phyloP scores from a whole-genome alignment of 2,888 invertebrate species.

The Pandemis heparana region DNA sequence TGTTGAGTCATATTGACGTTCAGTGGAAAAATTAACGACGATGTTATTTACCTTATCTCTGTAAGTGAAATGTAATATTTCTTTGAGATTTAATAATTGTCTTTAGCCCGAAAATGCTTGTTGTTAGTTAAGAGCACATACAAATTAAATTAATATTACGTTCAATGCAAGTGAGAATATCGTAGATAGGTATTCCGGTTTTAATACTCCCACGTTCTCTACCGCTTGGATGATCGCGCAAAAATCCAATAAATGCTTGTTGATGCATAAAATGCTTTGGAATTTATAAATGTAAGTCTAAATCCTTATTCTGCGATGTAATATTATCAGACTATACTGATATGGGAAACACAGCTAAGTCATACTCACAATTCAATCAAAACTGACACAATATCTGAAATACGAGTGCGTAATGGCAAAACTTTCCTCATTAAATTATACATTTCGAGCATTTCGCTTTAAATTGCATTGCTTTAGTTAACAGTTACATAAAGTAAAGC shows the following conservation, averaged over 20 bases:
- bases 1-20: too few species aligned
- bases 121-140: neutral
- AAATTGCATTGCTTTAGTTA: neutral
- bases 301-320: constrained; percentile 18
- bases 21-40: too few species aligned
- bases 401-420: too few species aligned
- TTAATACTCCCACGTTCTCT: constrained; percentile 29
- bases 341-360: neutral
- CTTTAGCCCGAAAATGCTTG: neutral
- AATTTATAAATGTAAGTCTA: constrained; percentile 21
- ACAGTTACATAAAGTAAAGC: neutral
- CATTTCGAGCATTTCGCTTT: neutral
- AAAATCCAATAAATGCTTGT: constrained; percentile 42
- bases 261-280: constrained; percentile 37
- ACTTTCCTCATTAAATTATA: too few species aligned
- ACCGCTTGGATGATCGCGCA: constrained; percentile 28
- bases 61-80: too few species aligned
- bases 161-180: neutral
- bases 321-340: constrained; percentile 7
- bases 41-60: too few species aligned
- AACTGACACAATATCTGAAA: neutral
- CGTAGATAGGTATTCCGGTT: constrained; percentile 8
- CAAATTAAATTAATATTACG: constrained; percentile 26
- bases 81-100: neutral
- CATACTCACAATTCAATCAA: too few species aligned